Base-by-base conservation (phyloP, 2,113 vertebrate species). In the Anoplopoma fimbria region DNA sequence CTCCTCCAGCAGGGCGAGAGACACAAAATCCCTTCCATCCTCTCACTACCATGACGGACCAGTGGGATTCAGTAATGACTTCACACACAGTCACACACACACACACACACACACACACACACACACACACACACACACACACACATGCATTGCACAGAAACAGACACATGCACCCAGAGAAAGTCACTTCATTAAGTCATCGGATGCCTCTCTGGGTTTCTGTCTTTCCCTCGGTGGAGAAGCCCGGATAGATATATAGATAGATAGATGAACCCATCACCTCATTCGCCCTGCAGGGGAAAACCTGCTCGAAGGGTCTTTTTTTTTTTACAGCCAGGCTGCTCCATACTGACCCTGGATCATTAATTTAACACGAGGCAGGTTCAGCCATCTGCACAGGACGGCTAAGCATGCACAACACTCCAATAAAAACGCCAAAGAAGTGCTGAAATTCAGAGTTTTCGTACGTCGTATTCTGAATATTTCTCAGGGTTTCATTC, bases 151-250 rank as follows among this genome's bases (percentile, higher is more conserved):
- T 53, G 19, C 45, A 49, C 29, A 73, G 29, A 58, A 40, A 10
- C 29, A 62, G 45, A 53, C n/a, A 58, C 75, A 49, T 2, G n/a
- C 40, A 60, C 58, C 69, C 34, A 53, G 27, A n/a, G 42, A 69
- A 53, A 86, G 82, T 76, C 83, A 86, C 87, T 92, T 91, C 77
- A 92, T 93, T 89, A 88, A 78, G 85, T 82, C 80, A 67, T 83
- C 51, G 33, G 75, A 77, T 86, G 68, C 85, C 81, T 79, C 27
- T 2, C 65, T 53, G 76, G 77, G 69, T 88, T 89, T 63, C 76
- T 40, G 71, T 47, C 58, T 86, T 63, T 64, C 73, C 58, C 64
- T 58, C 69, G 31, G 49, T 31, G 68, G 14, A 38, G 60, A 25
- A 13, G 27, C 21, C 17, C 13, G 57, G 71, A 69, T 67, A 51